These are phyloP conservation scores for Cairina moschata DNA, from an alignment of 2,113 vertebrate species.

Conservation along the genomic window DNA sequence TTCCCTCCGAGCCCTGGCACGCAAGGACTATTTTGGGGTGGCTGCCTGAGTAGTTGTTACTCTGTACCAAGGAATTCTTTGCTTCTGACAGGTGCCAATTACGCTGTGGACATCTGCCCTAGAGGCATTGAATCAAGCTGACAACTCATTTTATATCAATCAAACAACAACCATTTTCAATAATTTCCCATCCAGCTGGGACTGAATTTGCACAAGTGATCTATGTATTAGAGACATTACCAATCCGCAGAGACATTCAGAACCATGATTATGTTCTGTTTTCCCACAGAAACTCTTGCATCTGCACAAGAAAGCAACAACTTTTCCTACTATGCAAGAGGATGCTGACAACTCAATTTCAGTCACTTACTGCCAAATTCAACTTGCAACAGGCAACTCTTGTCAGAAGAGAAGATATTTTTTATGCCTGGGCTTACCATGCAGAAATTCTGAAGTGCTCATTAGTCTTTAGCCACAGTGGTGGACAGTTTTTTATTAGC, in stretches of 20 bases:
- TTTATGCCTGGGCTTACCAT: neutral
- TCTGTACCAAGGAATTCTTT: constrained; percentile 52
- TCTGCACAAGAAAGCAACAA: constrained; percentile 32
- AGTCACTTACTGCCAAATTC: constrained; percentile 7
- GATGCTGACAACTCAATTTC: constrained; percentile 47
- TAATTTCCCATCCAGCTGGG: constrained; percentile 62
- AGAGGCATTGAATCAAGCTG: constrained; percentile 58
- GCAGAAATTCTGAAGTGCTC: neutral
- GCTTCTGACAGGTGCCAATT: constrained; percentile 64
- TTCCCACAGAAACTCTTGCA: constrained; percentile 64
- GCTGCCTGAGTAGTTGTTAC: neutral
- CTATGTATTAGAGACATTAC: constrained; percentile 54
- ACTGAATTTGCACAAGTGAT: constrained; percentile 63
- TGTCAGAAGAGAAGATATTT: neutral
- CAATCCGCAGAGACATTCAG: constrained; percentile 60
- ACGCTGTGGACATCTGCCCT: constrained; percentile 60
- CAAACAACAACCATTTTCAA: constrained; percentile 59
- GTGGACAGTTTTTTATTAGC: neutral
- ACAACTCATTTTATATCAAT: constrained; percentile 68
- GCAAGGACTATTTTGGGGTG: neutral
- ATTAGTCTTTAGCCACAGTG: neutral
- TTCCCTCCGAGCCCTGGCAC: neutral
- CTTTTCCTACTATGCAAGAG: neutral
- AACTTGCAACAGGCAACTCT: neutral
- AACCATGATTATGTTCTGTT: constrained; percentile 30